Evolutionary conservation across 2,888 invertebrate genomes (phyloP), one percentile per base, ranked within the genome.

Genomic region (Oeneis ivallda): DNA sequence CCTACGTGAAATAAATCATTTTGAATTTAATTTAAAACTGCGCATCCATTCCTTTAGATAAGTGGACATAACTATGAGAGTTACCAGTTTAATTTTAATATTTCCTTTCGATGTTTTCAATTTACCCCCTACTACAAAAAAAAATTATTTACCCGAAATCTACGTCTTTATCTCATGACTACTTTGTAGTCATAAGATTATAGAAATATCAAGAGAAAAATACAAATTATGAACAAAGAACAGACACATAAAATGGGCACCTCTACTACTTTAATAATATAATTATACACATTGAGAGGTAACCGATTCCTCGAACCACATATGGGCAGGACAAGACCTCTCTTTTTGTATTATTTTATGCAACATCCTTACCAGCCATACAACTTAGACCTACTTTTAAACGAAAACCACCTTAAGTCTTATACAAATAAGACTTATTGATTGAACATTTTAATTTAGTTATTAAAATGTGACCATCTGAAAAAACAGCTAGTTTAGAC

Each of bases 321-420:
- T 80, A 83, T 83, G 85, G 81, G 77, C 78, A 72, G 73, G 73
- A 82, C 82, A 43, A 41, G 15, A 81, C 79, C 73, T 47, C 15
- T 76, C 80, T 84, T 83, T 72, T 74, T 69, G 62, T 65, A 67
- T 66, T 72, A 72, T 72, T n/a, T 72, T 70, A 68, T 65, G 49
- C 53, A 58, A 65, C 62, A 60, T 59, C 17, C 56, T 50, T 57
- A 52, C 52, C 57, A 32, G 43, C 62, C 43, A 58, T 32, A 45
- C 7, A 34, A 11, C 34, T 11, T n/a, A 19, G 53, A 54, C 19
- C 19, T 9, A 8, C 8, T 9, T 37, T 8, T 47, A 8, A 15
- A 50, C 56, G 57, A 64, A 60, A 56, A 32, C 26, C 17, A 41
- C n/a, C 47, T 34, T 41, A 47, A 53, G 34, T 4, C 9, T 1